phyloP scores from a whole-genome alignment of 2,888 invertebrate species.

The Phyllotreta striolata region DNA sequence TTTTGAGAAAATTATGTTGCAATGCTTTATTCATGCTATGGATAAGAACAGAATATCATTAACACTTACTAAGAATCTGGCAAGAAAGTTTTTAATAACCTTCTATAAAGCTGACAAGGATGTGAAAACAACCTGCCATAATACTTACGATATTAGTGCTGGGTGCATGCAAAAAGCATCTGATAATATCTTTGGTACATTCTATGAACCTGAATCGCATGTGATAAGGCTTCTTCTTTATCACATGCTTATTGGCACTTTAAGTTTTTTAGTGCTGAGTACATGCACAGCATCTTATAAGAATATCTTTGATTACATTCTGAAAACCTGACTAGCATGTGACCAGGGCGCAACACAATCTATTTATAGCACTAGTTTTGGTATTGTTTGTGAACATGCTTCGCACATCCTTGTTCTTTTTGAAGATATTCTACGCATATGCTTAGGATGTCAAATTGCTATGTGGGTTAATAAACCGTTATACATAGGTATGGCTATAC shows the following conservation, averaged over 20 bases:
- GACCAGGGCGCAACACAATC: slow-evolving; percentile 3
- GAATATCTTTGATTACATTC: slow-evolving; percentile 3
- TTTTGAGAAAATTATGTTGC: no score
- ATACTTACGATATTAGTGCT: slow-evolving; percentile 1
- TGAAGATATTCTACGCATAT: slow-evolving; percentile 3
- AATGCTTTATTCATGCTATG: not conserved
- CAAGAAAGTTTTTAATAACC: no score
- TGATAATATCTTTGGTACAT: no score
- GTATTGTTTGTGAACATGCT: slow-evolving; percentile 1
- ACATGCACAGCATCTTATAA: slow-evolving; percentile 1
- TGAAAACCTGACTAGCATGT: slow-evolving; percentile 1
- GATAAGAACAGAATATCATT: no score
- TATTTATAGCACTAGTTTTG: slow-evolving; percentile 1
- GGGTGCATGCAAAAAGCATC: slow-evolving; percentile 1
- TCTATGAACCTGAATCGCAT: slow-evolving; percentile 1
- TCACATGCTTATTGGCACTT: not conserved
- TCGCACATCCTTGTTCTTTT: slow-evolving; percentile 1
- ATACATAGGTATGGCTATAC: no score
- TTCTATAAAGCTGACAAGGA: no score
- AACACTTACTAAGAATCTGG: no score
- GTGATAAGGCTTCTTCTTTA: not conserved
- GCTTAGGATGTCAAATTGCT: slow-evolving; percentile 3
- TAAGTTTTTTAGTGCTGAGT: slow-evolving; percentile 1
- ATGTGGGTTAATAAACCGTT: no score
- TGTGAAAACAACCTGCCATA: not conserved